Evolutionary conservation across 2,888 invertebrate genomes (phyloP).

Genomic region (Gasteruption jaculator): DNA sequence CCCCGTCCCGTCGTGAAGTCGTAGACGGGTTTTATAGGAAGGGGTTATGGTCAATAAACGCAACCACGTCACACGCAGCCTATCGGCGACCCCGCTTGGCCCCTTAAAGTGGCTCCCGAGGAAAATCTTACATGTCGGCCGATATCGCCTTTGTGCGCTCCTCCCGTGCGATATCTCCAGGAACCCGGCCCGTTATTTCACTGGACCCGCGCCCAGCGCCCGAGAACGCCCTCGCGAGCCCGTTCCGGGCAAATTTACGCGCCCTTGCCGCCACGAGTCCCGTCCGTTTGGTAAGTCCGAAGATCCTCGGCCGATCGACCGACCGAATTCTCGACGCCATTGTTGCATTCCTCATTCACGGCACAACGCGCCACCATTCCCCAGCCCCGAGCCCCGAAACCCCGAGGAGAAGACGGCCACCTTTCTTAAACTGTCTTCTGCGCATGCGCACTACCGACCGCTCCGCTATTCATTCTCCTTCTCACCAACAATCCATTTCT

Average conservation of each 20-base stretch:
- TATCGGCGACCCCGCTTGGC: constrained; percentile 47
- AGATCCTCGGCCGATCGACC: too few relatives aligned
- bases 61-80: constrained; percentile 49
- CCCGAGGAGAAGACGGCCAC: constrained; percentile 33
- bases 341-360: constrained; percentile 39
- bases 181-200: constrained; percentile 16
- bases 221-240: constrained; percentile 14
- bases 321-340: constrained; percentile 44
- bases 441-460: constrained; percentile 35
- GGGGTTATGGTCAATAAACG: constrained; percentile 52
- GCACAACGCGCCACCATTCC: too few relatives aligned
- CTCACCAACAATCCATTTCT: constrained; percentile 1
- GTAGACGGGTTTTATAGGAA: constrained; percentile 39
- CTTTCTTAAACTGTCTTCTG: constrained; percentile 38
- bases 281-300: too few relatives aligned
- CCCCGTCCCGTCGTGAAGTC: constrained; percentile 42
- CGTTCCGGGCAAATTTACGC: too few relatives aligned
- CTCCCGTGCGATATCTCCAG: constrained; percentile 29
- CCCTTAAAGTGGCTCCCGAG: constrained; percentile 44
- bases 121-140: constrained; percentile 47
- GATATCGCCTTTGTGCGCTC: constrained; percentile 39
- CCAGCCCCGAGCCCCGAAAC: too few relatives aligned
- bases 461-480: constrained; percentile 8
- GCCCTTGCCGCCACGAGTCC: too few relatives aligned
- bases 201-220: constrained; percentile 7